Percentiles rank a stretch among this genome's conserved stretches.
These are phyloP conservation scores for Andricus quercusramuli DNA, from an alignment of 2,888 invertebrate species.

Conservation along the genomic window DNA sequence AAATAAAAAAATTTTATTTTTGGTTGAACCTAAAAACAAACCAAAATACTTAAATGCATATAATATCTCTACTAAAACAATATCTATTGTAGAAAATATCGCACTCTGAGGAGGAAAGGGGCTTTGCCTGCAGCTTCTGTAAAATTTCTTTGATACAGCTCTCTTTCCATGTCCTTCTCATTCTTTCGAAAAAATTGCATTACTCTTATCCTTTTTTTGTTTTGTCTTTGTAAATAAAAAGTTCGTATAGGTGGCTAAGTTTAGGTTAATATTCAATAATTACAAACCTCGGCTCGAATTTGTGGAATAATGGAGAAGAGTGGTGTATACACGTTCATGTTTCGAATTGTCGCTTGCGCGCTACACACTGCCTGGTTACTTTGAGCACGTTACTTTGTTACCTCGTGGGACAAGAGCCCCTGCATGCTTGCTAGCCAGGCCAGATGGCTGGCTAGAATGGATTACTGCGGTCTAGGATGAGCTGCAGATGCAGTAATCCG, in stretches of 20 bases:
- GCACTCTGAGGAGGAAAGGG: no score
- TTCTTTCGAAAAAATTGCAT: no score
- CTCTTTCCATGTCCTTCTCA: no score
- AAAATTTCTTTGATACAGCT: no score
- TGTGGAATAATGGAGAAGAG: neutral
- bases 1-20: no score
- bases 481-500: conserved; percentile 73
- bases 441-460: conserved; percentile 54
- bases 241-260: no score
- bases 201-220: no score
- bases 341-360: conserved; percentile 34
- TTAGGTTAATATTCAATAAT: neutral
- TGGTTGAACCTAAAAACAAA: no score
- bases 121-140: no score
- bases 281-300: neutral
- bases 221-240: neutral
- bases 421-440: conserved; percentile 15
- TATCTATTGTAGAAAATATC: no score
- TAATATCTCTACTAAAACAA: no score
- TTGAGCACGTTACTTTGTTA: conserved; percentile 64
- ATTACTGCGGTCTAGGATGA: conserved; percentile 64
- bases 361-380: conserved; percentile 50
- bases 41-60: no score
- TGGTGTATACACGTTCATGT: conserved; percentile 10
- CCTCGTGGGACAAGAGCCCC: conserved; percentile 42